Evolutionary conservation across 2,797 vertebrate genomes (phyloP).

Genomic region (Taeniopygia guttata): DNA sequence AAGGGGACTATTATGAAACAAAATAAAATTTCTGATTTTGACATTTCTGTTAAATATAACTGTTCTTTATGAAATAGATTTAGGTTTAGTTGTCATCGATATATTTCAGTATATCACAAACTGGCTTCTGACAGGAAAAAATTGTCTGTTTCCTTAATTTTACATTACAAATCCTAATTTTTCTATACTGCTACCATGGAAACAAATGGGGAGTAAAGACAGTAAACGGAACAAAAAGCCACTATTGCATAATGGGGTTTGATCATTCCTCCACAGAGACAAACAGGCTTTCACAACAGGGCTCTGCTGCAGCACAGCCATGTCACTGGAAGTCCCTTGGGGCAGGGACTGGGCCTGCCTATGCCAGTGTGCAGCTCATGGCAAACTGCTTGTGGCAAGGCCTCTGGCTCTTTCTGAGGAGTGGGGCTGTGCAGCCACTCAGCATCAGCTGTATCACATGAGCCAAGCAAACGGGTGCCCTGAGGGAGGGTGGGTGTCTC

Average conservation of each 20-base stretch:
- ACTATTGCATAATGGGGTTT: not conserved
- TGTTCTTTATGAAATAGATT: not conserved
- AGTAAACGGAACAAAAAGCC: not conserved
- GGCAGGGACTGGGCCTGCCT: not conserved
- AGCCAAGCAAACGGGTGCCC: fast-evolving
- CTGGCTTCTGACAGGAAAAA: not conserved
- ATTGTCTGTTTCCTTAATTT: not conserved
- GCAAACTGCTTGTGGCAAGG: not conserved
- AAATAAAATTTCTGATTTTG: not conserved
- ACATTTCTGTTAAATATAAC: not conserved
- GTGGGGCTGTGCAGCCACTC: not conserved
- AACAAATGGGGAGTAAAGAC: slow-evolving; percentile 26
- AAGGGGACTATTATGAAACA: not conserved
- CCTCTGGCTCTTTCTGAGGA: not conserved
- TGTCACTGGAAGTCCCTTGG: not conserved
- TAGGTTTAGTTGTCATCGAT: not conserved
- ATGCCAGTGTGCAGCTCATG: not conserved
- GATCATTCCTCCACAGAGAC: not conserved
- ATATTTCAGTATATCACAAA: not conserved
- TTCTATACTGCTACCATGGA: slow-evolving; percentile 32
- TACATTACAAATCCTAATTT: not conserved
- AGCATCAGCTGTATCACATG: not conserved
- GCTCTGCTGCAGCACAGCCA: not conserved
- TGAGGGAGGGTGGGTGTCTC: not conserved
- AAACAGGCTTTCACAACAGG: not conserved